Base-by-base conservation (phyloP, 2,888 invertebrate species). In the Cerceris ruficornis region DNA sequence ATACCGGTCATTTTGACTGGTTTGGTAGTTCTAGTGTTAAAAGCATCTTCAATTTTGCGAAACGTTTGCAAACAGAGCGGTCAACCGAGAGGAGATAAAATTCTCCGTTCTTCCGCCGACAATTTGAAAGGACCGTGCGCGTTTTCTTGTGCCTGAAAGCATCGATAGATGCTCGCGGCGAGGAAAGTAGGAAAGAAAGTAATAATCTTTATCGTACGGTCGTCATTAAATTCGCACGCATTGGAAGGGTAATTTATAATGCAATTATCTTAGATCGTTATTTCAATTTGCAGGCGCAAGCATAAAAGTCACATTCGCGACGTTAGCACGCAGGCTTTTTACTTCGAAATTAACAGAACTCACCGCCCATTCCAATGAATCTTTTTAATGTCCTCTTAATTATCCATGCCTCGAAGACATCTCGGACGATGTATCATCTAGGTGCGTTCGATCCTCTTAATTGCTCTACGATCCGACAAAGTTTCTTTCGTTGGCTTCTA, bases 131-230 rank as follows among this genome's bases (percentile, higher is more conserved):
- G n/a, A 58, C 7, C 7, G 41, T 28, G 43, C 28, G 28, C 28
- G 28, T 14, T 15, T 15, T 8, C 15, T 41, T 60, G 55, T 41
- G 42, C n/a, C 8, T 8, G 14, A 54, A 54, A 65, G 39, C 62
- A 54, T 64, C 61, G 73, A 58, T 65, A 39, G 60, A 54, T 69
- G 76, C 73, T 73, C 50, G 69, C 61, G 75, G 78, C 64, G 60
- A 65, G 57, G 78, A 75, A 75, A 75, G 75, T 68, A 60, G 78
- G 65, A 78, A 77, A 69, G 77, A 77, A 78, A 75, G 78, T 75
- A 71, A 75, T 78, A 75, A 78, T 68, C 75, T 54, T 65, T 57
- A 65, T 46, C 69, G 43, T 60, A 68, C 59, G 59, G 64, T 70
- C 72, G 66, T 66, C 52, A 42, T 80, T 67, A 78, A 71, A 65